These are phyloP conservation scores for Drosophila greeni DNA, from an alignment of 2,888 invertebrate species.

Conservation along the genomic window DNA sequence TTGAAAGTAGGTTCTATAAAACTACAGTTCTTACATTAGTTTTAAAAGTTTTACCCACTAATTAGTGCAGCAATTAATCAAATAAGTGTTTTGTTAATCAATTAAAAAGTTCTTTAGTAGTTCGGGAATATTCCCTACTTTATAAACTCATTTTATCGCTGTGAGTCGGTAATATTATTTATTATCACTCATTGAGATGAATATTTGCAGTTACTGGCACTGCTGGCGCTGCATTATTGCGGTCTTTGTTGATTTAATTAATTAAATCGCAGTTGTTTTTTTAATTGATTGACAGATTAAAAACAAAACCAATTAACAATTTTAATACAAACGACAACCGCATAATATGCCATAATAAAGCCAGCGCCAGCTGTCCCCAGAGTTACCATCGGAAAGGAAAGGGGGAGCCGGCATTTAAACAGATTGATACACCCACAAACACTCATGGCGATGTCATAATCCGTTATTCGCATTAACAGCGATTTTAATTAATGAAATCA, in stretches of 20 bases:
- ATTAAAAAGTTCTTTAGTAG: neutral
- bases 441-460: conserved; percentile 70
- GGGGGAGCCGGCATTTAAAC: conserved; percentile 25
- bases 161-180: conserved; percentile 40
- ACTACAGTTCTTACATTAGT: neutral
- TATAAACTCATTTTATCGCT: neutral
- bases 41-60: neutral
- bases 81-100: neutral
- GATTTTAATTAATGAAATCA: conserved; percentile 73
- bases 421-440: conserved; percentile 38
- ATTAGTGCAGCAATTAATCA: neutral
- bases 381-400: neutral
- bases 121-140: neutral
- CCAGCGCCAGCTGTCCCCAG: conserved; percentile 34
- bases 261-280: conserved; percentile 74
- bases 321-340: conserved; percentile 75
- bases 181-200: conserved; percentile 47
- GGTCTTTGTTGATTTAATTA: conserved; percentile 74
- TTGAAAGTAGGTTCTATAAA: neutral
- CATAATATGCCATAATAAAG: conserved; percentile 75
- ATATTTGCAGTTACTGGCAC: conserved; percentile 32
- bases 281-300: conserved; percentile 77
- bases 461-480: conserved; percentile 68
- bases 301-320: conserved; percentile 77
- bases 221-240: conserved; percentile 71